Conservation (phyloP, 1,140 invertebrate species). For the Metopolophium dirhodum region DNA sequence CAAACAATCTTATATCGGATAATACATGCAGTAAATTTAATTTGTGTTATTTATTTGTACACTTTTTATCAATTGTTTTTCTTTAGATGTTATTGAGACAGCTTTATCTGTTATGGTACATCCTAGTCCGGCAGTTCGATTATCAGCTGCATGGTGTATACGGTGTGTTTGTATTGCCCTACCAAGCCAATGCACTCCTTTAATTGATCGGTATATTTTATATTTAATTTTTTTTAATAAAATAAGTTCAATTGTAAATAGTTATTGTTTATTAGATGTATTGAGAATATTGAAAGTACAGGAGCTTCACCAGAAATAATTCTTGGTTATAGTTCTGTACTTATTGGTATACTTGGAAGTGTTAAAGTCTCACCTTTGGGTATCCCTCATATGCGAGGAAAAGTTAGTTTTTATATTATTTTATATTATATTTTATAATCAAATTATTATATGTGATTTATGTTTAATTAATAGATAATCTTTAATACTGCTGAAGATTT, state of each 20-base stretch:
- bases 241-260: not conserved
- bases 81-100: conserved; percentile 66
- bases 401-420: conserved; percentile 67
- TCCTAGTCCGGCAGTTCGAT: conserved; percentile 87
- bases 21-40: conserved; percentile 75
- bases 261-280: conserved; percentile 66
- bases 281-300: conserved; percentile 85
- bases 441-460: not conserved
- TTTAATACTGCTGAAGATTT: conserved; percentile 98
- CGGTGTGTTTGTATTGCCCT: conserved; percentile 90
- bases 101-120: conserved; percentile 86
- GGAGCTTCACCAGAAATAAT: conserved; percentile 93
- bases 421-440: not conserved
- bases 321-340: conserved; percentile 89
- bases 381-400: conserved; percentile 94
- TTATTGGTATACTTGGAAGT: conserved; percentile 91
- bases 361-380: conserved; percentile 90
- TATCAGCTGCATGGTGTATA: conserved; percentile 94
- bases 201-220: conserved; percentile 76
- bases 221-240: not conserved
- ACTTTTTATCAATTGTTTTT: conserved; percentile 27
- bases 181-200: conserved; percentile 90
- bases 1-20: conserved; percentile 86
- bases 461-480: conserved; percentile 71
- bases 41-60: conserved; percentile 27